Evolutionary conservation across 2,888 invertebrate species (phyloP).

Genomic region (Lithosia quadra): DNA sequence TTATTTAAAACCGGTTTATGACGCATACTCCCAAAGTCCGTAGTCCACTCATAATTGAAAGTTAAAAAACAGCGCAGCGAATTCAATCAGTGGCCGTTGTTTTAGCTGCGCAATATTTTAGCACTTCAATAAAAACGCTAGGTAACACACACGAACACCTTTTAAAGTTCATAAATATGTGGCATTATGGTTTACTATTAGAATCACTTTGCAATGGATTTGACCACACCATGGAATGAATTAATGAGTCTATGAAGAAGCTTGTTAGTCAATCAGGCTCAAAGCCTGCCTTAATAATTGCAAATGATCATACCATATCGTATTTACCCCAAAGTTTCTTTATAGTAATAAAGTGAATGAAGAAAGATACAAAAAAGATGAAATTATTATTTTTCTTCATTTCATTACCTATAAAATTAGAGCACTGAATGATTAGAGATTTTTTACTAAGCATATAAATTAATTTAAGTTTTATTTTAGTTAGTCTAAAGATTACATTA

Average conservation of each 20-base stretch:
- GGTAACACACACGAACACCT: not conserved
- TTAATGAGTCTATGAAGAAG: too few species aligned
- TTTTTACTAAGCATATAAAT: not conserved
- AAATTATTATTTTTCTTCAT: not conserved
- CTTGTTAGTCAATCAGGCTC: too few species aligned
- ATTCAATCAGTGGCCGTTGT: slow-evolving; percentile 53
- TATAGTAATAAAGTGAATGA: too few species aligned
- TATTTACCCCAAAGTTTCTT: too few species aligned
- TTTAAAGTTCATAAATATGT: not conserved
- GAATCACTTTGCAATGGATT: too few species aligned
- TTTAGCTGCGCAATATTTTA: slow-evolving; percentile 42
- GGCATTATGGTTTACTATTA: not conserved
- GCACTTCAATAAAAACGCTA: slow-evolving; percentile 29
- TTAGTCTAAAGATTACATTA: not conserved
- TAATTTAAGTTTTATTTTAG: slow-evolving; percentile 1
- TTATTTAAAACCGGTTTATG: slow-evolving; percentile 17
- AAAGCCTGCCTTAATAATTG: too few species aligned
- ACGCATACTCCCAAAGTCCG: slow-evolving; percentile 9
- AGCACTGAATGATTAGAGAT: not conserved
- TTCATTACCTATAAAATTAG: not conserved
- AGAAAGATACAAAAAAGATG: not conserved
- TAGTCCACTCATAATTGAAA: slow-evolving; percentile 34
- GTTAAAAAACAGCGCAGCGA: slow-evolving; percentile 45
- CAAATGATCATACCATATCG: too few species aligned
- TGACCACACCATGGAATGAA: too few species aligned